These are phyloP conservation scores for Brachyhypopomus gauderio DNA, from an alignment of 2,113 vertebrate genomes.

Conservation along the genomic window DNA sequence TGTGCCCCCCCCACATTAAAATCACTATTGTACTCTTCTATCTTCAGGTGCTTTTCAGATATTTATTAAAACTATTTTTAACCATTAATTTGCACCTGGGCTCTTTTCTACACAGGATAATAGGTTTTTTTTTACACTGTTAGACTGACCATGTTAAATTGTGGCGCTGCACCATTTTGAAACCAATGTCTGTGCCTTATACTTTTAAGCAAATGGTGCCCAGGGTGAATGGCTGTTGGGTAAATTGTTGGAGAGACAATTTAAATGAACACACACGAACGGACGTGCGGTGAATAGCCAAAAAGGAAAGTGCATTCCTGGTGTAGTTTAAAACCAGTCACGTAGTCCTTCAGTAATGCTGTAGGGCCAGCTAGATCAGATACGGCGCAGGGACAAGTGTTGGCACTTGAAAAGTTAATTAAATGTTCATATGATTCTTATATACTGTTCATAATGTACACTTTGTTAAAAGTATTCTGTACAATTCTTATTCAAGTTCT, in stretches of 20 bases:
- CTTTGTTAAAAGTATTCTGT: too few relatives aligned
- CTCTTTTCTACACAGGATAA: conserved; percentile 8
- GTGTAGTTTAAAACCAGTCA: not conserved
- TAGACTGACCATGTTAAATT: too few relatives aligned
- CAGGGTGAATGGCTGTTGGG: too few relatives aligned
- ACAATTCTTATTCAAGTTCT: too few relatives aligned
- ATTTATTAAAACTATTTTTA: conserved; percentile 57
- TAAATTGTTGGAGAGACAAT: not conserved
- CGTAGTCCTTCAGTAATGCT: not conserved
- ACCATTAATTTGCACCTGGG: conserved; percentile 17
- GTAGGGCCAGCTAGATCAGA: not conserved
- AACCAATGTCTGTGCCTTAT: not conserved
- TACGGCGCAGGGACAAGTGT: not conserved
- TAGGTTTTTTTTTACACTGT: too few relatives aligned
- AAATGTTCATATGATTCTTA: not conserved
- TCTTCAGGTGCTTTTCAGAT: conserved; percentile 26
- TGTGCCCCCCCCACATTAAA: not conserved
- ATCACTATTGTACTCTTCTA: not conserved
- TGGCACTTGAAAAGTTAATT: conserved; percentile 22
- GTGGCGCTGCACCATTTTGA: conserved; percentile 3
- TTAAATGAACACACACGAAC: not conserved
- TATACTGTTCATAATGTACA: not conserved
- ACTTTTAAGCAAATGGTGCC: not conserved
- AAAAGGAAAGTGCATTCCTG: too few relatives aligned
- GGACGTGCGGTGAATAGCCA: too few relatives aligned